A percentile compares a stretch with the other conserved stretches of the same genome.
These are phyloP conservation scores for Troides helena DNA, from an alignment of 2,888 invertebrate genomes.

Conservation along the genomic window DNA sequence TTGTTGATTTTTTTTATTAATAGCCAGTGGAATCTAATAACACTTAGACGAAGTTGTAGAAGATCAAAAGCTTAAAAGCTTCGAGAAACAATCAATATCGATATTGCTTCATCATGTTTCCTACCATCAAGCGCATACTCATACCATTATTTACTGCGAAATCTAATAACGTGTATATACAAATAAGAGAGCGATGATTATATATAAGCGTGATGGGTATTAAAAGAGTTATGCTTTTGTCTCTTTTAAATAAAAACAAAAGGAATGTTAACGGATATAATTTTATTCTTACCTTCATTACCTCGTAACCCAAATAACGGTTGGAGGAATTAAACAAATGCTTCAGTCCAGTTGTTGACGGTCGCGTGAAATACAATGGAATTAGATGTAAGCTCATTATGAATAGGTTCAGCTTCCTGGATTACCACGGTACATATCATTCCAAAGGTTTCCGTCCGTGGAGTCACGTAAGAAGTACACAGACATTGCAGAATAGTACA, in stretches of 20 bases:
- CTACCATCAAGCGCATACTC: too few relatives aligned
- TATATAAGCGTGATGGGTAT: too few relatives aligned
- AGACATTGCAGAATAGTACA: not conserved
- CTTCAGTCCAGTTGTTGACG: constrained; percentile 13
- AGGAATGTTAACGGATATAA: not conserved
- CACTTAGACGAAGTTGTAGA: too few relatives aligned
- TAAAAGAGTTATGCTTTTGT: too few relatives aligned
- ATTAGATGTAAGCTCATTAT: constrained; percentile 29
- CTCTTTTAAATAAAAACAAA: not conserved
- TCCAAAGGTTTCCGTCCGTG: constrained; percentile 25
- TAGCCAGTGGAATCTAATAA: too few relatives aligned
- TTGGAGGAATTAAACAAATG: constrained; percentile 21
- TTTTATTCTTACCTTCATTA: not conserved
- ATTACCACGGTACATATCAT: constrained; percentile 22
- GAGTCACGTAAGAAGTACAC: constrained; percentile 11
- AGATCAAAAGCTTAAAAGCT: too few relatives aligned
- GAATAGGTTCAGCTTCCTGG: constrained; percentile 25
- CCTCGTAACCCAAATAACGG: constrained; percentile 24
- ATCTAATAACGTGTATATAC: too few relatives aligned
- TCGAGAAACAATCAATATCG: too few relatives aligned
- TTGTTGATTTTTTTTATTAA: too few relatives aligned
- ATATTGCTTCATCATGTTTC: too few relatives aligned
- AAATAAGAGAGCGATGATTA: too few relatives aligned
- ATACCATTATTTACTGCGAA: too few relatives aligned
- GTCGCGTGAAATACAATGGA: constrained; percentile 25